phyloP scores from a whole-genome alignment of 2,888 invertebrate genomes.

The Tipula confusa region DNA sequence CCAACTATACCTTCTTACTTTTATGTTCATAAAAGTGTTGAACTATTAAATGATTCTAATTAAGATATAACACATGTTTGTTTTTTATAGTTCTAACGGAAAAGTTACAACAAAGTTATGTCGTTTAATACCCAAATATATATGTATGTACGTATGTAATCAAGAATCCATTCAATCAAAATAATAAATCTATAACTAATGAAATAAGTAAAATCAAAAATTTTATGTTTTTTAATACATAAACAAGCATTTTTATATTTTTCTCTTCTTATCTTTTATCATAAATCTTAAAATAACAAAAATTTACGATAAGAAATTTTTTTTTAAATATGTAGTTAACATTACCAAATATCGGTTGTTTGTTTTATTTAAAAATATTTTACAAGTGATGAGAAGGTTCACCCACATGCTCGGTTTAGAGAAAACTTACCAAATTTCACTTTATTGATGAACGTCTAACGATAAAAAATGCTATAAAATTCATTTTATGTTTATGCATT shows the following conservation, averaged over 20 bases:
- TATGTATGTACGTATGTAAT: too few relatives aligned
- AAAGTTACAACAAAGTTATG: not conserved
- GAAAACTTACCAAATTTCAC: slow-evolving; percentile 1
- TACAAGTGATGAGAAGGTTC: not conserved
- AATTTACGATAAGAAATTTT: slow-evolving; percentile 4
- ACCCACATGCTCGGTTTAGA: not conserved
- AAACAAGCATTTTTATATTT: not conserved
- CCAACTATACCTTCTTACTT: too few relatives aligned
- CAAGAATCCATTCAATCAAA: not conserved
- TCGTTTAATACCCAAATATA: not conserved
- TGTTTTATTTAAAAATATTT: not conserved
- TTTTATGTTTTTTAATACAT: not conserved
- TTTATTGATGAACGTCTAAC: not conserved
- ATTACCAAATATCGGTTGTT: slow-evolving; percentile 5
- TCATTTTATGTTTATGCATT: slow-evolving; percentile 9
- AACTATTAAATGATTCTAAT: too few relatives aligned
- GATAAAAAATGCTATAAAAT: not conserved
- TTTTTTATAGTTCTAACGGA: not conserved
- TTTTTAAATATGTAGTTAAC: not conserved
- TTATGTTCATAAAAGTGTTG: too few relatives aligned
- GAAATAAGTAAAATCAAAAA: not conserved
- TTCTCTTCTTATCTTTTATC: slow-evolving; percentile 12
- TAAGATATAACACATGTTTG: too few relatives aligned
- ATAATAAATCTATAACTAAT: not conserved
- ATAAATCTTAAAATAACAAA: slow-evolving; percentile 16